Percentiles rank a stretch among this genome's conserved stretches.
Evolutionary conservation across 2,888 invertebrate genomes (phyloP).

Genomic region (Folsomia manolachei): DNA sequence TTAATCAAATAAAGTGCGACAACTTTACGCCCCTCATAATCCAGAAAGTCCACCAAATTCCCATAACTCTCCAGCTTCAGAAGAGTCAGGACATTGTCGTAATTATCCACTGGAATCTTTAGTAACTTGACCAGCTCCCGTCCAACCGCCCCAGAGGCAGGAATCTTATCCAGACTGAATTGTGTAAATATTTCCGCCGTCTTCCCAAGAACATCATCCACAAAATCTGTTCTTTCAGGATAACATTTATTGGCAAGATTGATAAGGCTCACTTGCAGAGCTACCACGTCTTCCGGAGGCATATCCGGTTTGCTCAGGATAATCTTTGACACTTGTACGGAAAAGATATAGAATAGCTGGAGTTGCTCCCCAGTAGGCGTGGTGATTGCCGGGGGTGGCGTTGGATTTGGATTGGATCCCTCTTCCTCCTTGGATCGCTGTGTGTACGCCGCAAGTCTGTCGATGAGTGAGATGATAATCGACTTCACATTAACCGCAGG

Average conservation of each 20-base stretch:
- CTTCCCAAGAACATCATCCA: constrained; percentile 88
- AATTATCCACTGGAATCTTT: constrained; percentile 91
- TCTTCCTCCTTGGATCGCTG: constrained; percentile 66
- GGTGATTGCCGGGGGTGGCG: too few relatives aligned
- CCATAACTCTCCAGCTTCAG: constrained; percentile 83
- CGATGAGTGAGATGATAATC: constrained; percentile 94
- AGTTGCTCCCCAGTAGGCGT: constrained; percentile 73
- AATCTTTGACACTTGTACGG: constrained; percentile 92
- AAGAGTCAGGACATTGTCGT: constrained; percentile 85
- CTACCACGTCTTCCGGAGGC: constrained; percentile 92
- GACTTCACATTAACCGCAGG: constrained; percentile 96
- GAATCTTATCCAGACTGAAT: constrained; percentile 75
- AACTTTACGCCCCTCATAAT: constrained; percentile 79
- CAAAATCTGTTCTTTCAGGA: constrained; percentile 88
- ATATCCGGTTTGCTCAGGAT: constrained; percentile 79
- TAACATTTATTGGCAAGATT: constrained; percentile 96
- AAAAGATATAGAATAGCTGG: constrained; percentile 96
- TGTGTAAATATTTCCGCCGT: constrained; percentile 87
- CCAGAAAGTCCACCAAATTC: constrained; percentile 79
- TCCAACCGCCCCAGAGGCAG: constrained; percentile 78
- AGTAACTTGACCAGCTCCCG: constrained; percentile 89
- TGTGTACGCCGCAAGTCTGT: constrained; percentile 79
- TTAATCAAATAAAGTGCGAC: constrained; percentile 84
- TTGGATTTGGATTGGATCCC: constrained; percentile 53
- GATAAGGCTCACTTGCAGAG: constrained; percentile 89